Conservation (phyloP, 1,140 invertebrate species). For the Bombus terrestris region DNA sequence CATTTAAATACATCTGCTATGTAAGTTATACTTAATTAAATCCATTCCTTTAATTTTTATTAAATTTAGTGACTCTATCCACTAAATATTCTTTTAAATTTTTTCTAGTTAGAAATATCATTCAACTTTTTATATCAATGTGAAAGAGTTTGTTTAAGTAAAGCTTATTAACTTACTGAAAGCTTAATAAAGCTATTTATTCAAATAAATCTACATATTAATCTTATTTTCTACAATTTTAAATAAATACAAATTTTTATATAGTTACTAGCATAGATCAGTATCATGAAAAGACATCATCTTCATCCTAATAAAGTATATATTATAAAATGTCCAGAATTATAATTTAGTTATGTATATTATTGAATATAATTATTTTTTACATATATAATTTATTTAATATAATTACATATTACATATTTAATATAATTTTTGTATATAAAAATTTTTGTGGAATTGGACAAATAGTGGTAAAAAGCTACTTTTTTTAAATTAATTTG, state of each 20-base stretch:
- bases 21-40: constrained; percentile 51
- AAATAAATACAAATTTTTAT: neutral
- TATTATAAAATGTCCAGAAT: neutral
- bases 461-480: neutral
- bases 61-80: constrained; percentile 14
- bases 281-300: neutral
- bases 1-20: constrained; percentile 27
- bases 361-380: too few relatives aligned
- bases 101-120: neutral
- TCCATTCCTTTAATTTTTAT: neutral
- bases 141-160: neutral
- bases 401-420: too few relatives aligned
- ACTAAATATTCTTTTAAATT: neutral
- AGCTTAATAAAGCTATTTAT: neutral
- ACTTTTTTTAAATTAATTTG: neutral
- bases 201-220: neutral
- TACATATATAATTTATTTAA: too few relatives aligned
- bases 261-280: neutral
- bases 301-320: neutral
- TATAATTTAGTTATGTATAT: neutral
- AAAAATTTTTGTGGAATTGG: neutral
- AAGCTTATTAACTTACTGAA: neutral
- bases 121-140: neutral
- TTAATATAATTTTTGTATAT: neutral
- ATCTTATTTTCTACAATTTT: neutral